Evolutionary conservation across 2,888 invertebrate species (phyloP).

Genomic region (Tiliacea citrago): DNA sequence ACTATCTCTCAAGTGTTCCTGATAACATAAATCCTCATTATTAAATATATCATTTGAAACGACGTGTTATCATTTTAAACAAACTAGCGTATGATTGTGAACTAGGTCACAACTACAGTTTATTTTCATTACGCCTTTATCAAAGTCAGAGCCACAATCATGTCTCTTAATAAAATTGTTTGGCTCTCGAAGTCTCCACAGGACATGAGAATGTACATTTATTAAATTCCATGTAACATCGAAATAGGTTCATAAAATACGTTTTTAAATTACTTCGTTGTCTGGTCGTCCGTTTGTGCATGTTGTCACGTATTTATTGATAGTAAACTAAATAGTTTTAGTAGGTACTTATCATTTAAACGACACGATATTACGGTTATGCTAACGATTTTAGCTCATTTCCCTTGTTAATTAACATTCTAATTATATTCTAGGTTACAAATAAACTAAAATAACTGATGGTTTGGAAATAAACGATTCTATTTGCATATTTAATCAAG

Average conservation of each 20-base stretch:
- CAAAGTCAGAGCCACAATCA: constrained; percentile 24
- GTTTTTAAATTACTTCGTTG: constrained; percentile 10
- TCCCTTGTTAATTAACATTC: constrained; percentile 44
- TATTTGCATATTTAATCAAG: constrained; percentile 64
- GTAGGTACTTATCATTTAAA: constrained; percentile 28
- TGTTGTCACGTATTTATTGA: not conserved
- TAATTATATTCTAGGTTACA: constrained; percentile 42
- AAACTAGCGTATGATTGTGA: constrained; percentile 72
- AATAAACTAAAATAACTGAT: constrained; percentile 47
- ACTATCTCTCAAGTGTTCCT: constrained; percentile 65
- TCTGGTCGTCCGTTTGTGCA: constrained; percentile 4
- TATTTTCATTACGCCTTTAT: constrained; percentile 61
- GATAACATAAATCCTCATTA: constrained; percentile 73
- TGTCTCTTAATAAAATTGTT: constrained; percentile 38
- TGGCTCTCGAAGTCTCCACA: constrained; percentile 15
- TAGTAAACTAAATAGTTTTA: constrained; percentile 18
- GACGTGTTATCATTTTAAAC: constrained; percentile 64
- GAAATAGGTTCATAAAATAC: constrained; percentile 7
- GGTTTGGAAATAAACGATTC: constrained; percentile 56
- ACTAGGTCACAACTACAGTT: constrained; percentile 75
- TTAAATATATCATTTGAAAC: constrained; percentile 73
- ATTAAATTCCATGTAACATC: constrained; percentile 20
- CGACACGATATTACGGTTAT: constrained; percentile 22
- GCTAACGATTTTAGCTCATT: constrained; percentile 27
- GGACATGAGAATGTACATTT: constrained; percentile 2